These are phyloP conservation scores for Sebastes oblongus DNA, from an alignment of 2,797 vertebrate genomes.

Conservation along the genomic window DNA sequence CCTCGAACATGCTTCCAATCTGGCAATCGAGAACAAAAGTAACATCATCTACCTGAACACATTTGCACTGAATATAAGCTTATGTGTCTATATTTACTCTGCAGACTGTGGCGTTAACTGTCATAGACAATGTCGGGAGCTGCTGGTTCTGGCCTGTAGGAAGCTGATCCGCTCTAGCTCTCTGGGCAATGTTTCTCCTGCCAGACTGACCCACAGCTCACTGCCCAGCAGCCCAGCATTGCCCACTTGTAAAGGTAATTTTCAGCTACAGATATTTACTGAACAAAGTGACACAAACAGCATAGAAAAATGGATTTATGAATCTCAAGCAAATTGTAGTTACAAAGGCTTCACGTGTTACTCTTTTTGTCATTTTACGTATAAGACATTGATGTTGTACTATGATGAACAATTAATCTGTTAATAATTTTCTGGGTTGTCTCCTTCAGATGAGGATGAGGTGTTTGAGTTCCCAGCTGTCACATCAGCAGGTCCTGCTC, in stretches of 20 bases:
- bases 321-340: neutral
- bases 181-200: constrained; percentile 79
- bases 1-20: neutral
- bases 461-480: constrained; percentile 91
- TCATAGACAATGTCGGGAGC: constrained; percentile 95
- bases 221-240: constrained; percentile 91
- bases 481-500: constrained; percentile 75
- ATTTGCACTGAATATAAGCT: neutral
- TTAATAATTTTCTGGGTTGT: neutral
- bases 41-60: neutral
- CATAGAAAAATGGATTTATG: neutral
- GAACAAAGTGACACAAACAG: neutral
- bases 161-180: constrained; percentile 89
- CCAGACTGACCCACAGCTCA: constrained; percentile 83
- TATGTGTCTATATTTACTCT: constrained; percentile 5
- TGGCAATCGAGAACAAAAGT: neutral
- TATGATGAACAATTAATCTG: neutral
- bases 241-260: constrained; percentile 81
- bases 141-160: constrained; percentile 93
- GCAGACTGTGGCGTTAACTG: constrained; percentile 97
- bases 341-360: neutral
- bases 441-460: constrained; percentile 88
- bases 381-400: neutral
- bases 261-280: neutral
- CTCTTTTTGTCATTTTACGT: neutral